phyloP scores from a whole-genome alignment of 2,888 invertebrate genomes.

The Drosophila mayaguana region DNA sequence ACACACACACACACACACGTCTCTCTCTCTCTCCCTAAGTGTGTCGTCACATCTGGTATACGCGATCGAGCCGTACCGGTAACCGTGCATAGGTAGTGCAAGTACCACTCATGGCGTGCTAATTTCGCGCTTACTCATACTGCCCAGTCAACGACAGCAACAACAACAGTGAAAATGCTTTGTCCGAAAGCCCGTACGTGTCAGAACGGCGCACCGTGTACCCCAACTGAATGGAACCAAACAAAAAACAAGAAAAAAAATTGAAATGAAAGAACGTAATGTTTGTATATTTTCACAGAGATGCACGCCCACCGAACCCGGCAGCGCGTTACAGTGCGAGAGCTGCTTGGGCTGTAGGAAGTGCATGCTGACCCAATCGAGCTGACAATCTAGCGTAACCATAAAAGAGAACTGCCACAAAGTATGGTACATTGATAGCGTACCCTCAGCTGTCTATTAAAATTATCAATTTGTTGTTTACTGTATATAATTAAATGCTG shows the following conservation, averaged over 20 bases:
- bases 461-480: not conserved
- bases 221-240: constrained; percentile 15
- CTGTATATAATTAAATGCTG: not conserved
- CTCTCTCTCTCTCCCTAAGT: not conserved
- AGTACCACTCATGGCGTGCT: constrained; percentile 55
- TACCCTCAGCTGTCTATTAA: not conserved
- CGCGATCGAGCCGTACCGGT: constrained; percentile 39
- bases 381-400: constrained; percentile 14
- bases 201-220: constrained; percentile 24
- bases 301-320: constrained; percentile 35
- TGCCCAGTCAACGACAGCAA: constrained; percentile 23
- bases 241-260: not conserved
- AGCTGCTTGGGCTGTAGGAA: constrained; percentile 16
- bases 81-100: constrained; percentile 4
- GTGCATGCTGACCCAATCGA: constrained; percentile 27
- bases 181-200: constrained; percentile 44
- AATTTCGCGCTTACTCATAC: constrained; percentile 69
- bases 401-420: not conserved
- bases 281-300: constrained; percentile 17
- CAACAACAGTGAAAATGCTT: constrained; percentile 19
- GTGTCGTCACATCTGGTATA: constrained; percentile 43
- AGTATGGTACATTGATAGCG: not conserved
- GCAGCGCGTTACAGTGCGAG: not conserved
- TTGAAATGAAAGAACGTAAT: not conserved
- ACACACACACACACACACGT: not conserved